These are phyloP conservation scores for Hephaestus fuliginosus DNA, from an alignment of 2,797 vertebrate species.

Conservation along the genomic window DNA sequence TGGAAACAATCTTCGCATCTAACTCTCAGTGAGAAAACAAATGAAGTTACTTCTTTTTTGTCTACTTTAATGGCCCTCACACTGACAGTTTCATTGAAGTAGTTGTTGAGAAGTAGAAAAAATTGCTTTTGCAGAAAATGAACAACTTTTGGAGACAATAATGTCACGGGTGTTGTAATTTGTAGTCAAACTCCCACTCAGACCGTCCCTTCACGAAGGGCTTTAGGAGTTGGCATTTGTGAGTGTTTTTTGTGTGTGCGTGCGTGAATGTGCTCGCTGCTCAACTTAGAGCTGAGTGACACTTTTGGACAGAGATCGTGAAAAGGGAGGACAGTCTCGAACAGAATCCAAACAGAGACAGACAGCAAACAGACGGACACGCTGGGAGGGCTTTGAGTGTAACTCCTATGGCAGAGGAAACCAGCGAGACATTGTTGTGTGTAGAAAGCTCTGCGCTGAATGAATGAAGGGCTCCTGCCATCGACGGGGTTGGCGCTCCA, in stretches of 20 bases:
- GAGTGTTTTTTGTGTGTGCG: constrained; percentile 42
- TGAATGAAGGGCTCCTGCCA: constrained; percentile 49
- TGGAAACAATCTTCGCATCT: not conserved
- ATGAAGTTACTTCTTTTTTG: not conserved
- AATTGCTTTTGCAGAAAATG: not conserved
- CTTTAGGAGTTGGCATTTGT: constrained; percentile 53
- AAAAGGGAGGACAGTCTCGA: constrained; percentile 69
- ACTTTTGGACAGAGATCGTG: constrained; percentile 73
- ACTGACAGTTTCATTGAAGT: not conserved
- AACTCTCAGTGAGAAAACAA: not conserved
- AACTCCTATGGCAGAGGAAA: constrained; percentile 45
- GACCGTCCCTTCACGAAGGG: constrained; percentile 20
- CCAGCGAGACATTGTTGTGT: constrained; percentile 42
- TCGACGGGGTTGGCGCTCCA: constrained; percentile 26
- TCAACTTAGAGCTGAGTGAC: constrained; percentile 73
- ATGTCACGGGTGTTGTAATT: constrained; percentile 25
- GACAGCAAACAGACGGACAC: constrained; percentile 63
- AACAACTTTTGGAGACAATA: not conserved
- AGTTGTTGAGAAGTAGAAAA: not conserved
- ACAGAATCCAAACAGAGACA: constrained; percentile 65
- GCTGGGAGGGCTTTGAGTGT: constrained; percentile 57
- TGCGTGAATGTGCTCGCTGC: constrained; percentile 55
- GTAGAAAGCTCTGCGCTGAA: constrained; percentile 40
- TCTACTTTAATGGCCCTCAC: not conserved
- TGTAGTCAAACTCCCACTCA: constrained; percentile 23